Evolutionary conservation across 1,140 invertebrate species (phyloP).

Genomic region (Choristoneura fumiferana): DNA sequence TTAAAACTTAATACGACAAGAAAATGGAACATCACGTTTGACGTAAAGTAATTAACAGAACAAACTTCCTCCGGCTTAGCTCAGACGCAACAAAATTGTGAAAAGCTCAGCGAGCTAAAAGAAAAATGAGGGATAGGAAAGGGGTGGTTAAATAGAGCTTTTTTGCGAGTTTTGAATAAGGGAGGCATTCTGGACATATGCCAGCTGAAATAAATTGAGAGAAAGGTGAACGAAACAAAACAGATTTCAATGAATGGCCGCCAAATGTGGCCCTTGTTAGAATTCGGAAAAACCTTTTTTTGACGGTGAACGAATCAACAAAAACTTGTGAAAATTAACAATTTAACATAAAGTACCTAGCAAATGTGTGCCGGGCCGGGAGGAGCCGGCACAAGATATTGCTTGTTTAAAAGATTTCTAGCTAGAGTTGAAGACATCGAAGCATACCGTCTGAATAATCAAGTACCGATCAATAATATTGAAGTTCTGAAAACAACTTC

Average conservation of each 20-base stretch:
- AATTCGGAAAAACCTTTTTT: not conserved
- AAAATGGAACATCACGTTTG: too few relatives aligned
- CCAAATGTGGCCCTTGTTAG: not conserved
- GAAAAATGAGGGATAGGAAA: slow-evolving; percentile 7
- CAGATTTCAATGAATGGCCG: not conserved
- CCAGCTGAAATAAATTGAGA: slow-evolving; percentile 2
- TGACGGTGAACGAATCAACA: too few relatives aligned
- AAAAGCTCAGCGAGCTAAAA: not conserved
- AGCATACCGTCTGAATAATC: not conserved
- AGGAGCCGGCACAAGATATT: too few relatives aligned
- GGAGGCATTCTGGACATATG: not conserved
- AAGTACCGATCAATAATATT: not conserved
- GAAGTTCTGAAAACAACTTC: slow-evolving; percentile 1
- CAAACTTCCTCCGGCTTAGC: not conserved
- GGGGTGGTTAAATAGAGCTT: not conserved
- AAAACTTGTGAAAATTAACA: too few relatives aligned
- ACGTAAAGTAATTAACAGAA: not conserved
- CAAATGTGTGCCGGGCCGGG: too few relatives aligned
- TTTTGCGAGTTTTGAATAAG: slow-evolving; percentile 13
- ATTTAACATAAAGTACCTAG: too few relatives aligned
- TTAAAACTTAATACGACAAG: too few relatives aligned
- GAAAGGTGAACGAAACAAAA: slow-evolving; percentile 13
- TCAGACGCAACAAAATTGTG: slow-evolving; percentile 8
- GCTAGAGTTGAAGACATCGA: not conserved
- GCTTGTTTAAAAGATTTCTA: too few relatives aligned